Evolutionary conservation across 2,113 vertebrate genomes (phyloP).

Genomic region (Cyprinodon variegatus): DNA sequence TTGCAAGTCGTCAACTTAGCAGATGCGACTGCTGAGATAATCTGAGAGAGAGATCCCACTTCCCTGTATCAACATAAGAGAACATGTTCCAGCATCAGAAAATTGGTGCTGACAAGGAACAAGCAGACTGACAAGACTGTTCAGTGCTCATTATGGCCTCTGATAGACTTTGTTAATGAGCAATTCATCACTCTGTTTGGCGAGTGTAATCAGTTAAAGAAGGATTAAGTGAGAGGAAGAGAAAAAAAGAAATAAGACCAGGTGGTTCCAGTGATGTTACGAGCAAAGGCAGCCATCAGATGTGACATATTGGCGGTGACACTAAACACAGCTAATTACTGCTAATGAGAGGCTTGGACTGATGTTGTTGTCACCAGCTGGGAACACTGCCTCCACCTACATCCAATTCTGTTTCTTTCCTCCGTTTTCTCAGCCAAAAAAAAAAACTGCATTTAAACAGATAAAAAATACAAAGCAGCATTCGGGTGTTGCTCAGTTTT

Average conservation of each 20-base stretch:
- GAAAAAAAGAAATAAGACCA: slow-evolving; percentile 37
- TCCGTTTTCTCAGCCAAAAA: slow-evolving; percentile 23
- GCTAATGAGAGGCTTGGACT: slow-evolving; percentile 72
- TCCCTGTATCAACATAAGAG: slow-evolving; percentile 6
- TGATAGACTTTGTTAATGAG: slow-evolving; percentile 53
- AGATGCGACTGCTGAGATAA: slow-evolving; percentile 17
- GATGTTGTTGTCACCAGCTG: slow-evolving; percentile 73
- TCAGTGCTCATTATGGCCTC: slow-evolving; percentile 47
- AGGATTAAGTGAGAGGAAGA: slow-evolving; percentile 36
- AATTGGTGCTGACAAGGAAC: slow-evolving; percentile 37
- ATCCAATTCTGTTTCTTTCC: slow-evolving; percentile 24
- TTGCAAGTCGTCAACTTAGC: neutral
- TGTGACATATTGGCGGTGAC: slow-evolving; percentile 70
- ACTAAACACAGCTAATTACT: slow-evolving; percentile 76
- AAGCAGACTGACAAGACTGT: slow-evolving; percentile 44
- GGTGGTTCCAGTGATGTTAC: slow-evolving; percentile 60
- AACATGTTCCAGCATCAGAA: neutral
- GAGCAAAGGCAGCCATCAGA: slow-evolving; percentile 64
- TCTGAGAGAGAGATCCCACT: slow-evolving; percentile 28
- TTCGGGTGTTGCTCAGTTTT: neutral
- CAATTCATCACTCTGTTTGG: slow-evolving; percentile 49
- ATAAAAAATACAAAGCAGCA: slow-evolving; percentile 13
- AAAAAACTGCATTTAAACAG: slow-evolving; percentile 18
- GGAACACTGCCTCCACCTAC: slow-evolving; percentile 45
- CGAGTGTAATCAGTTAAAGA: slow-evolving; percentile 59